Percentiles rank a stretch among this genome's conserved stretches.
phyloP scores from a whole-genome alignment of 1,140 invertebrate genomes.

The Dreissena polymorpha region DNA sequence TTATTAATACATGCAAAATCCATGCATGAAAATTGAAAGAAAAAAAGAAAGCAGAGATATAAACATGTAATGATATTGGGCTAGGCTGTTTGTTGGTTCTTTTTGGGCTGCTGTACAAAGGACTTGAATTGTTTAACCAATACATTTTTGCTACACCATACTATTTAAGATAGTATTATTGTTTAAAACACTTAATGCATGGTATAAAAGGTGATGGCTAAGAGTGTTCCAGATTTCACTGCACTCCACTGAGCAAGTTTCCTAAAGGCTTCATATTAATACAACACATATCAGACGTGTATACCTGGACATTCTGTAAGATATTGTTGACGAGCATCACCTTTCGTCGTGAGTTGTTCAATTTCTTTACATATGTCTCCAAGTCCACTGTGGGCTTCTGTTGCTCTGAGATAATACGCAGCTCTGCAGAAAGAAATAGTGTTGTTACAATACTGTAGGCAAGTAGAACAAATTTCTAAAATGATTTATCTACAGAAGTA shows the following conservation, averaged over 20 bases:
- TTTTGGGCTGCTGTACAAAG: too few species aligned
- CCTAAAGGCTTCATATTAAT: neutral
- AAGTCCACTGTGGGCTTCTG: constrained; percentile 91
- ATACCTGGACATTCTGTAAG: constrained; percentile 90
- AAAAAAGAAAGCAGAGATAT: too few species aligned
- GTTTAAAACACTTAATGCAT: neutral
- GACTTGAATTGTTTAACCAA: too few species aligned
- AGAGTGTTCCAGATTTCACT: neutral
- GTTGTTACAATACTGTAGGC: neutral
- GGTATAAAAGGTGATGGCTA: neutral
- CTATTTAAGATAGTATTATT: neutral
- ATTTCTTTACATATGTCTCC: constrained; percentile 93
- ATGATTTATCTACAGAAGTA: neutral
- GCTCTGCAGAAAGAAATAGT: constrained; percentile 81
- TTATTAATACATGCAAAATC: too few species aligned
- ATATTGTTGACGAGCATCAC: constrained; percentile 94
- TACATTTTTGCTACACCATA: neutral
- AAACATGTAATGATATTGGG: too few species aligned
- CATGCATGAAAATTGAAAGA: too few species aligned
- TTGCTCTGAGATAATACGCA: constrained; percentile 89
- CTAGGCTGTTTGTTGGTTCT: too few species aligned
- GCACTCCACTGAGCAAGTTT: neutral
- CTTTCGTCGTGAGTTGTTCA: constrained; percentile 92
- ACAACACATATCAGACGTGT: neutral
- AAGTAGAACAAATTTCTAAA: neutral